These are phyloP conservation scores for Solenodon paradoxus DNA, from an alignment of 2,113 vertebrate species.

Conservation along the genomic window DNA sequence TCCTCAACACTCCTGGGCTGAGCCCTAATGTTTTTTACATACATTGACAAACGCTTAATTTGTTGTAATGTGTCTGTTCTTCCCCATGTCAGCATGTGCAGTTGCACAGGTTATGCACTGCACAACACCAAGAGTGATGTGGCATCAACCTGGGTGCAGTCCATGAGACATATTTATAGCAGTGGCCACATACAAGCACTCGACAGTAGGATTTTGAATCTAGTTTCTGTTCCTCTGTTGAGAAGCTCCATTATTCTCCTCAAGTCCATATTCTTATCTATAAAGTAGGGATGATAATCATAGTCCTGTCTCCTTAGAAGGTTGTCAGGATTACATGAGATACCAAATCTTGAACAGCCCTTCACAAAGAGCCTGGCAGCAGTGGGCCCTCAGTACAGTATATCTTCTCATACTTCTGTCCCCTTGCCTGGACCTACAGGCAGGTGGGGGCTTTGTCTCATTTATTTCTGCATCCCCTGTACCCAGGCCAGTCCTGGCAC, in stretches of 20 bases:
- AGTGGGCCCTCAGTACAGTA: neutral
- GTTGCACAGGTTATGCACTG: neutral
- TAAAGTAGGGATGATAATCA: neutral
- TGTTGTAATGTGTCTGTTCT: neutral
- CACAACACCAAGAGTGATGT: neutral
- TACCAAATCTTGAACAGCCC: accelerated
- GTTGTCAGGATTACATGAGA: neutral
- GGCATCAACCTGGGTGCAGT: neutral
- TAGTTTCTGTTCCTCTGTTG: neutral
- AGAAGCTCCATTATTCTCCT: neutral
- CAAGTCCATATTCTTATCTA: neutral
- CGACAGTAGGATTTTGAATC: neutral
- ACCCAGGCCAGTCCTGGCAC: neutral
- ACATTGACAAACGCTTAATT: neutral
- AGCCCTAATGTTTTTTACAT: neutral
- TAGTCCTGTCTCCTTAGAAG: neutral
- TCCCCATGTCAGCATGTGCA: neutral
- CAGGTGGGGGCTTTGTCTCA: neutral
- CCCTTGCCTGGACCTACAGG: neutral
- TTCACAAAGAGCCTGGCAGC: neutral
- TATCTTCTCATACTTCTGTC: neutral
- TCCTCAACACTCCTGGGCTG: neutral
- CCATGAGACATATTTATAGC: neutral
- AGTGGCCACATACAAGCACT: neutral
- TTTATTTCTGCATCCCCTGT: neutral